These are phyloP conservation scores for Ondatra zibethicus DNA, from an alignment of 2,113 vertebrate species.

Conservation along the genomic window DNA sequence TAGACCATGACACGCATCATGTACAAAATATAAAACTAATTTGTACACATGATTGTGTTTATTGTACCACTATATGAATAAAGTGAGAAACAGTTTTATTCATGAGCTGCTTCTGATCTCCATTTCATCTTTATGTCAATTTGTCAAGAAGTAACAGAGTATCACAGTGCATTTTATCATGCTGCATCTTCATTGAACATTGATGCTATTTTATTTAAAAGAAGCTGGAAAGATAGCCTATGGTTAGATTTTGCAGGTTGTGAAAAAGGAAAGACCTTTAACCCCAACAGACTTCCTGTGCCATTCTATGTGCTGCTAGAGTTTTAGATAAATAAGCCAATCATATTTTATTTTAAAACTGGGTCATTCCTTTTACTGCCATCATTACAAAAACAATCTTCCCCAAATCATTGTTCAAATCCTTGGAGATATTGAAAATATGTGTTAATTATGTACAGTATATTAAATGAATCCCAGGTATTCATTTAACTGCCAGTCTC, in stretches of 20 bases:
- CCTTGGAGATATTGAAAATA: neutral
- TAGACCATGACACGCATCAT: neutral
- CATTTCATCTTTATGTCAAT: constrained; percentile 19
- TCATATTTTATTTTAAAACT: neutral
- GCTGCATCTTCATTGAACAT: neutral
- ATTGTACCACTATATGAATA: neutral
- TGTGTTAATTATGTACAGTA: neutral
- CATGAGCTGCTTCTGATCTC: neutral
- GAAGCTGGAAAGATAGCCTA: neutral
- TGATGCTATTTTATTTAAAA: constrained; percentile 15
- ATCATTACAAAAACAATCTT: neutral
- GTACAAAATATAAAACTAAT: constrained; percentile 48
- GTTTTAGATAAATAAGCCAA: constrained; percentile 7
- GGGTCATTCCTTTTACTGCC: neutral
- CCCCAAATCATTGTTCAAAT: neutral
- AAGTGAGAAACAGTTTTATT: neutral
- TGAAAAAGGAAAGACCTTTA: neutral
- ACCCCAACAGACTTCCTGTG: neutral
- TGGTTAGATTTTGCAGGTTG: neutral
- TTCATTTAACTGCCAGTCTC: neutral
- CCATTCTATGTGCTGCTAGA: neutral
- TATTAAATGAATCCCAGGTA: neutral
- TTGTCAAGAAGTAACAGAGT: neutral
- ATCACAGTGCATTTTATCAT: neutral
- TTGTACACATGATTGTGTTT: neutral